Evolutionary conservation across 2,888 invertebrate species (phyloP), one percentile per base, ranked within the genome.

Genomic region (Hanleya hanleyi): DNA sequence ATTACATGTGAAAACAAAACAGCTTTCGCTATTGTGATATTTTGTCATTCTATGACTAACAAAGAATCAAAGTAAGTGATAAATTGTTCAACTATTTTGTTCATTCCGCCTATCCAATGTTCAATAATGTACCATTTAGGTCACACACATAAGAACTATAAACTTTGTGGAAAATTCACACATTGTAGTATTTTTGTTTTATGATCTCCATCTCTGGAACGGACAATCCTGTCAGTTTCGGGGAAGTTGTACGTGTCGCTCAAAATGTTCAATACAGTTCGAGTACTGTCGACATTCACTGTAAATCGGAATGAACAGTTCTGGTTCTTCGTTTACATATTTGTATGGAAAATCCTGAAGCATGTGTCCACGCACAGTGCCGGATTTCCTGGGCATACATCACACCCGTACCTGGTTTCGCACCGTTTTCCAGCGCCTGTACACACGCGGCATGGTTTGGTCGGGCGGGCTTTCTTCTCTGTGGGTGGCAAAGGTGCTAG

Each of bases 361-460:
- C 51, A 68, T 22, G 18, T 15, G 35, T 68, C 57, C 7, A 68
- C 51, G 32, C 68, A 68, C 51, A 68, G 38, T n/a, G 68, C 68
- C 5, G 51, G 68, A 18, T 68, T 26, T 33, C 51, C 68, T 51
- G 29, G 33, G 36, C 68, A 68, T 18, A 51, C 35, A 1, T 18
- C 12, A n/a, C 68, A 68, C 3, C 50, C 32, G 36, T 68, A 47
- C 1, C 33, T 29, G 2, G 35, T 22, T 32, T 67, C 67, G 22
- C 37, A 26, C 29, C 67, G 38, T 36, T n/a, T 12, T 12, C 47
- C 47, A 67, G 32, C 51, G 3, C 29, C 18, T 36, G 38, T 32
- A 62, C 69, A 69, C 12, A 38, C n/a, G 7, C 62, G 41, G 50
- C 69, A 69, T 38, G 69, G 69, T 29, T 69, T 69, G 36, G 69